Conservation (phyloP, 1,140 invertebrate species). For the Drosophila lacteicornis region DNA sequence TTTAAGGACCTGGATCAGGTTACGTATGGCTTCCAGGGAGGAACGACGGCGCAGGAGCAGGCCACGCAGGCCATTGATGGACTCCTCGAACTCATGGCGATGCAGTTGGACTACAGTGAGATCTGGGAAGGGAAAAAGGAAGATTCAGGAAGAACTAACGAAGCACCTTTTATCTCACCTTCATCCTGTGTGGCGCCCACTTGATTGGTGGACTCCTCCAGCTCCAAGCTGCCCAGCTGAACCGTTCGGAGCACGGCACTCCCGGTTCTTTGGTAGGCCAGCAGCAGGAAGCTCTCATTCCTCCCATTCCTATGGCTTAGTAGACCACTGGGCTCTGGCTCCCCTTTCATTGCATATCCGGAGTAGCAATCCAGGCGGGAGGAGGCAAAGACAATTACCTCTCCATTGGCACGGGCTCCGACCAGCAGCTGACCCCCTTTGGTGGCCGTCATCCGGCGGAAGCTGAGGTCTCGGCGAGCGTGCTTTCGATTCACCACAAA, state of each 20-base stretch:
- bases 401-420: slow-evolving; percentile 54
- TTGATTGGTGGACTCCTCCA: slow-evolving; percentile 26
- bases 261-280: slow-evolving; percentile 36
- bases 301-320: slow-evolving; percentile 47
- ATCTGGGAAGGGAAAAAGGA: slow-evolving; percentile 23
- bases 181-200: slow-evolving; percentile 39
- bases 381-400: slow-evolving; percentile 68
- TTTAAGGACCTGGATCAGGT: background rate
- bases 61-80: slow-evolving; percentile 59
- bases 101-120: slow-evolving; percentile 62
- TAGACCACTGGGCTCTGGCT: slow-evolving; percentile 45
- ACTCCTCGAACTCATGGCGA: slow-evolving; percentile 69
- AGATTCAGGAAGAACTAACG: background rate
- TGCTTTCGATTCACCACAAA: slow-evolving; percentile 66
- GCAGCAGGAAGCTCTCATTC: slow-evolving; percentile 66
- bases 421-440: slow-evolving; percentile 55
- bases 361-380: slow-evolving; percentile 73
- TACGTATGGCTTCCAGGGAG: slow-evolving; percentile 35
- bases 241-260: slow-evolving; percentile 63
- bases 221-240: slow-evolving; percentile 45
- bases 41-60: slow-evolving; percentile 55
- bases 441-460: slow-evolving; percentile 45
- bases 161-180: slow-evolving; percentile 26
- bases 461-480: slow-evolving; percentile 42
- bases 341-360: slow-evolving; percentile 39